These are phyloP conservation scores for Neoscelio sp. DNA, from an alignment of 2,888 invertebrate genomes.

Conservation along the genomic window DNA sequence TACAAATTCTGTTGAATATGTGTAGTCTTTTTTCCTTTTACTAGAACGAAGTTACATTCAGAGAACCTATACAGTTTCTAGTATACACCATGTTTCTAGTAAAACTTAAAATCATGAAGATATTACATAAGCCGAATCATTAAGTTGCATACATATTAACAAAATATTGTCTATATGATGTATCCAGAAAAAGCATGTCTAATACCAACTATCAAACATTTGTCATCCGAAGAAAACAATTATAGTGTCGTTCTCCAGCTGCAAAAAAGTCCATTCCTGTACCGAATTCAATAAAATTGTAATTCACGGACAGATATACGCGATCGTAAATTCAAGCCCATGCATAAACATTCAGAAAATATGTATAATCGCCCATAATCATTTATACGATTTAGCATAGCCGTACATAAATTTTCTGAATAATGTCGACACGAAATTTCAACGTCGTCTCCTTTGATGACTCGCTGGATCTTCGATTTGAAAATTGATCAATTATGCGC, in stretches of 20 bases:
- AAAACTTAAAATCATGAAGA: too few relatives aligned
- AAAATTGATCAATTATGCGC: conserved; percentile 7
- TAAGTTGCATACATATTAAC: too few relatives aligned
- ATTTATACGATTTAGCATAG: not conserved
- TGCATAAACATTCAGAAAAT: conserved; percentile 31
- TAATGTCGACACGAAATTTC: conserved; percentile 14
- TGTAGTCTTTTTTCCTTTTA: too few relatives aligned
- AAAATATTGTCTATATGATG: too few relatives aligned
- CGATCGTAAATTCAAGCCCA: conserved; percentile 34
- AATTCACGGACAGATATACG: conserved; percentile 4
- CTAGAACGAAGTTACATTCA: too few relatives aligned
- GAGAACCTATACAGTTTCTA: too few relatives aligned
- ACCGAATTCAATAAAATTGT: conserved; percentile 22
- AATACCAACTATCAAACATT: not conserved
- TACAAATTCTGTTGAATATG: too few relatives aligned
- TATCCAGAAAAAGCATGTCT: too few relatives aligned
- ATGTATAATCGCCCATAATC: conserved; percentile 20
- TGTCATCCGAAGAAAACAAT: not conserved
- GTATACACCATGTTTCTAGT: too few relatives aligned
- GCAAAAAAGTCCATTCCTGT: conserved; percentile 7
- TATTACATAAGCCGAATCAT: too few relatives aligned
- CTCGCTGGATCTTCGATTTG: conserved; percentile 5
- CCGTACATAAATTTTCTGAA: conserved; percentile 14
- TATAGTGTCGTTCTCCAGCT: too few relatives aligned
- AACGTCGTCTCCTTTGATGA: not conserved